Base-by-base conservation (phyloP, 2,797 vertebrate species). In the Atherinosoma microstoma region DNA sequence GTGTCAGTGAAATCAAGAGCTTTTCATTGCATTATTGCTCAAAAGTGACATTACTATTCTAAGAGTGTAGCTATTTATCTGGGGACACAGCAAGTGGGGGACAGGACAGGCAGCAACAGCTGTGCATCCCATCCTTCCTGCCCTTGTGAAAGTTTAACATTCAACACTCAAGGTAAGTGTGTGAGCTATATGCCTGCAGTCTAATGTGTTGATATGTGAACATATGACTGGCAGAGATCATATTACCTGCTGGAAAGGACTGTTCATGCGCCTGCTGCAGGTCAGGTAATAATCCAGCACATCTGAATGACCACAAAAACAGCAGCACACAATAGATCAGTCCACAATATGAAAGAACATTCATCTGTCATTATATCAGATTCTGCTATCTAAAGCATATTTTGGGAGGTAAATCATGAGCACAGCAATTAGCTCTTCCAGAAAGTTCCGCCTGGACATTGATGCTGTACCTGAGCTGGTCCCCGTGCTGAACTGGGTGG, bases 201-300 rank as follows among this genome's bases (percentile, higher is more conserved):
- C 59, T 40, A 58, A 59, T 63, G 9, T 51, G 58, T 57, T 58
- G 34, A 59, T 49, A 40, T 58, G 42, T 54, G 54, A 66, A 60
- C 49, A 30, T 51, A 54, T 47, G 65, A 63, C 24, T 61, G 49
- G 35, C 36, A n/a, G 69, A 65, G 75, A 66, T 75, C 76, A 58
- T 30, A 15, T 86, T 95, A 97, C 97, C 96, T 97, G 96, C 86
- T 97, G 96, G 89, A 97, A 98, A 3, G 97, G 97, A 83, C 95
- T 97, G 92, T 88, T 94, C 89, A 94, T 94, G 40, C 92, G 95
- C 78, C 95, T 92, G 92, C 87, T 96, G 94, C 97, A 98, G 91
- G 94, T 95, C 92, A 98, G 94, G 89, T 97, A 98, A 89, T 98
- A 98, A 85, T 95, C 96, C 94, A 98, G 85, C 84, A 97, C 95